phyloP scores from a whole-genome alignment of 2,888 invertebrate genomes.

The Lepidochitona cinerea region DNA sequence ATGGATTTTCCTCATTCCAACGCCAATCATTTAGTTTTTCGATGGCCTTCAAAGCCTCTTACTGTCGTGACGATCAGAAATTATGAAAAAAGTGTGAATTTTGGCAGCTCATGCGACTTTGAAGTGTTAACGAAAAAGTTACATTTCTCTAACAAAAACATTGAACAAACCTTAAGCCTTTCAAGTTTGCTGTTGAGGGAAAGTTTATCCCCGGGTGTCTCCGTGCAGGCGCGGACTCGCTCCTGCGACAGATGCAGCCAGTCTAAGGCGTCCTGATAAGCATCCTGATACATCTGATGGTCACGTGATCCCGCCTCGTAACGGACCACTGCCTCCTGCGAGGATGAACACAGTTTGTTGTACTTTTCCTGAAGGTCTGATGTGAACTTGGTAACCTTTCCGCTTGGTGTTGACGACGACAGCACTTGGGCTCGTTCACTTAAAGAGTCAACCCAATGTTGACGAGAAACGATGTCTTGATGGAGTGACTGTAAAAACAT shows the following conservation, averaged over 20 bases:
- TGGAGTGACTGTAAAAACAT: constrained; percentile 78
- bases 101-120: too few species aligned
- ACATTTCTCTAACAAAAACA: too few species aligned
- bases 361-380: constrained; percentile 58
- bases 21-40: too few species aligned
- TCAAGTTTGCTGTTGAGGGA: constrained; percentile 77
- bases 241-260: constrained; percentile 77
- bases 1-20: too few species aligned
- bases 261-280: constrained; percentile 83
- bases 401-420: constrained; percentile 46
- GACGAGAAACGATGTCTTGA: constrained; percentile 87
- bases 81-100: too few species aligned
- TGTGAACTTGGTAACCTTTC: constrained; percentile 60
- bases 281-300: constrained; percentile 84
- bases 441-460: constrained; percentile 87
- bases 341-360: constrained; percentile 49
- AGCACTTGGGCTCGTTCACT: constrained; percentile 85
- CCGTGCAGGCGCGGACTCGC: constrained; percentile 58
- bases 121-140: too few species aligned
- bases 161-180: constrained; percentile 56
- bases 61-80: too few species aligned
- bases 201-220: constrained; percentile 74
- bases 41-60: too few species aligned
- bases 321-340: constrained; percentile 82
- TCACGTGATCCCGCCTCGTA: constrained; percentile 88